These are phyloP conservation scores for Latrodectus elegans DNA, from an alignment of 2,888 invertebrate species.

Conservation along the genomic window DNA sequence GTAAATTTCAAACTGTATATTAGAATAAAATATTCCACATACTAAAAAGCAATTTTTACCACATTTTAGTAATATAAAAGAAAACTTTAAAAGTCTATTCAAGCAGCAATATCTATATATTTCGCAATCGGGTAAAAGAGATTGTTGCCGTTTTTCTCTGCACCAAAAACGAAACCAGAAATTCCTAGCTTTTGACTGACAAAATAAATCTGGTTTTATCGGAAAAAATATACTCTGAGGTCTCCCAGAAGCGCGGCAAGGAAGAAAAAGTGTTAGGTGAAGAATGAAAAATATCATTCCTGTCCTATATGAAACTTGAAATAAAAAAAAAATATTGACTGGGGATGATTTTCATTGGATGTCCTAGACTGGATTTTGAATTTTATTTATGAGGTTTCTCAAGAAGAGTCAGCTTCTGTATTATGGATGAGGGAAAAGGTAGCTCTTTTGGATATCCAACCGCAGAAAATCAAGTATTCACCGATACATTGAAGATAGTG, in stretches of 20 bases:
- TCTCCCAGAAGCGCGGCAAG: neutral
- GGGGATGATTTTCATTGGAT: constrained; percentile 17
- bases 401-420: constrained; percentile 17
- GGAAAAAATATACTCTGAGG: neutral
- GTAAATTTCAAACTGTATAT: too few species aligned
- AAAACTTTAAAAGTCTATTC: too few species aligned
- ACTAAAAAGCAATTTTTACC: too few species aligned
- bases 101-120: too few species aligned
- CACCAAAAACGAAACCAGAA: neutral
- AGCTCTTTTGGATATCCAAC: neutral
- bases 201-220: constrained; percentile 5
- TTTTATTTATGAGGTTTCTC: constrained; percentile 29
- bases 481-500: too few species aligned
- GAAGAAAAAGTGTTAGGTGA: constrained; percentile 9
- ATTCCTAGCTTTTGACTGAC: neutral
- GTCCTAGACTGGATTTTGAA: neutral
- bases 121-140: too few species aligned
- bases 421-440: constrained; percentile 23
- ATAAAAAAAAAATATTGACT: constrained; percentile 7
- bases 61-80: too few species aligned
- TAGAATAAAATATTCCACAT: too few species aligned
- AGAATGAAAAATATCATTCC: constrained; percentile 26
- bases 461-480: too few species aligned
- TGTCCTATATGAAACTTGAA: constrained; percentile 23
- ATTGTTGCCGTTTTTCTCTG: too few species aligned